A percentile compares a stretch with the other conserved stretches of the same genome.
Conservation (phyloP, 1,140 invertebrate genomes). For the Archivesica marissinica region DNA sequence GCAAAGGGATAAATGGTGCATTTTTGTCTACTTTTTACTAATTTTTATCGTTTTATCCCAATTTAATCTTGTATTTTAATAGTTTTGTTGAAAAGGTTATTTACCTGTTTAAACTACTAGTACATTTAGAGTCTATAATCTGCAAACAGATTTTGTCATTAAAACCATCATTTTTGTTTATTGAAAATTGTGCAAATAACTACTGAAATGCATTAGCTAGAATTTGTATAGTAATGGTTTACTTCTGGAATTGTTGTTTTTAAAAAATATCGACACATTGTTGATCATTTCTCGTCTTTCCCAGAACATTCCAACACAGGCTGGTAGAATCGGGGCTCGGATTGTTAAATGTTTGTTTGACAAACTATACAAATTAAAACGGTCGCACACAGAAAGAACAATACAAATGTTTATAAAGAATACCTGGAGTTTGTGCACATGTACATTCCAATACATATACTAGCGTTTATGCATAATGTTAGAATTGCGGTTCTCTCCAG, state of each 20-base stretch:
- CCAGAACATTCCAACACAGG: slow-evolving; percentile 49
- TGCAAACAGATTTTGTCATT: neutral
- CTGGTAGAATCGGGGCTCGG: neutral
- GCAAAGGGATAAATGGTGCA: slow-evolving; percentile 41
- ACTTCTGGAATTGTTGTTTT: too few relatives aligned
- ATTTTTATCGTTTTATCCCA: slow-evolving; percentile 17
- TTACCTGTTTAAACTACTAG: neutral
- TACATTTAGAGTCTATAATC: slow-evolving; percentile 4
- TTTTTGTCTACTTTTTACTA: slow-evolving; percentile 12
- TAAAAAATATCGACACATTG: too few relatives aligned
- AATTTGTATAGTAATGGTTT: too few relatives aligned
- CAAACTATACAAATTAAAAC: too few relatives aligned
- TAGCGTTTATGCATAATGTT: too few relatives aligned
- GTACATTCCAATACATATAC: too few relatives aligned
- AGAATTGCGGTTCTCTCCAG: too few relatives aligned
- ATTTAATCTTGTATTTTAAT: slow-evolving; percentile 9
- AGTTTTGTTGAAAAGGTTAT: neutral
- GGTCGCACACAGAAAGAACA: too few relatives aligned
- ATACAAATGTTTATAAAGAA: too few relatives aligned
- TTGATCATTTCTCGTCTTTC: slow-evolving; percentile 33
- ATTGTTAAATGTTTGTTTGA: slow-evolving; percentile 1
- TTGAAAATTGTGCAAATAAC: slow-evolving; percentile 6
- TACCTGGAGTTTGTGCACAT: too few relatives aligned
- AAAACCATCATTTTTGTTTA: neutral
- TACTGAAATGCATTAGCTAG: too few relatives aligned